Evolutionary conservation across 2,113 vertebrate species (phyloP).

Genomic region (Vulpes ferrilata): DNA sequence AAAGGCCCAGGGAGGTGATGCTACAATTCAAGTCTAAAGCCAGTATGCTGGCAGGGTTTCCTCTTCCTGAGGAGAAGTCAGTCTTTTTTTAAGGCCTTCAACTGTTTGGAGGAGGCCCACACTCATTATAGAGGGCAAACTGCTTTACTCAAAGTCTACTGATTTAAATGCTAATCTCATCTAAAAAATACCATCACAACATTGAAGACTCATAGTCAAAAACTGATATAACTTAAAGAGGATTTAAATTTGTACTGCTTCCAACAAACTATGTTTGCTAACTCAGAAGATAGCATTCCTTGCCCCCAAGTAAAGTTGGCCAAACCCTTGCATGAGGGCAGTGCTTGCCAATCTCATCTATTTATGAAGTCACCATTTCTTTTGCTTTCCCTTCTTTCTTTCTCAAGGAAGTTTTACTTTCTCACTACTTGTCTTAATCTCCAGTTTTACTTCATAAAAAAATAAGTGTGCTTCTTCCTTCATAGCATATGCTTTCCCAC

Average conservation of each 20-base stretch:
- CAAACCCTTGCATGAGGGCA: background rate
- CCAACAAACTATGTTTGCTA: background rate
- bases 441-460: conserved; percentile 36
- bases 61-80: background rate
- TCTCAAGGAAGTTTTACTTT: background rate
- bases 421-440: background rate
- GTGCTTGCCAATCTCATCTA: background rate
- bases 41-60: background rate
- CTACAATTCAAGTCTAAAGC: background rate
- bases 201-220: background rate
- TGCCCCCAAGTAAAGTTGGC: background rate
- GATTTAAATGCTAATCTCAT: background rate
- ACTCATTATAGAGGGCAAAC: background rate
- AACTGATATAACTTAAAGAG: background rate
- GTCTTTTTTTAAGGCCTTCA: background rate
- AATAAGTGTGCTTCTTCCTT: conserved; percentile 10
- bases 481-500: background rate
- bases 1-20: background rate
- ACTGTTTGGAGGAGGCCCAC: background rate
- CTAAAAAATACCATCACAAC: background rate
- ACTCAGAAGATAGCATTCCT: background rate
- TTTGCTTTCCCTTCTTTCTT: background rate
- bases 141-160: background rate
- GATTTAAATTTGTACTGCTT: background rate
- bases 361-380: background rate